Base-by-base conservation (phyloP, 2,797 vertebrate species). In the Gymnodraco acuticeps region DNA sequence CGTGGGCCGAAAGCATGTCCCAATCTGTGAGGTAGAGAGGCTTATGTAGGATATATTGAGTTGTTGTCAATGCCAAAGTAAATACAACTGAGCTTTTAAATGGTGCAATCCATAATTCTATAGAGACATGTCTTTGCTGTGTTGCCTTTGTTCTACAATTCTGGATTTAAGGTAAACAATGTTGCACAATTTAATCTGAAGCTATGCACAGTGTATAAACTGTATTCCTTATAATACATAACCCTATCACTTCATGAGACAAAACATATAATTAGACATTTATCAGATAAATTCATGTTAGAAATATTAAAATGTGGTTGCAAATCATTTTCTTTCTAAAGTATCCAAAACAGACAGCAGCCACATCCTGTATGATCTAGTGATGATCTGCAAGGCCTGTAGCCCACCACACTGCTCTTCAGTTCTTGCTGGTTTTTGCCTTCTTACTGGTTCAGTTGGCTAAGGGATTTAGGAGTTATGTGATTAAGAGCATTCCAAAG, bases 361-460 rank as follows among this genome's bases (percentile, higher is more conserved):
- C 33, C 23, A 15, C 42, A 33, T 50, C 38, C 33, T 38, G 33
- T 55, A 10, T 43, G 38, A 15, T 20, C 10, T 43, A 20, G 4
- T 42, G 17, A 17, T 46, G 62, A 9, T 71, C 27, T 71, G 45
- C 20, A 33, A 54, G 58, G 17, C 48, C 61, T 60, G 45, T 13
- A 27, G 27, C 27, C 27, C 27, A 27, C 45, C 68, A 55, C 71
- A 70, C 17, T 46, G 42, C 15, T 31, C 12, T 33, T 38, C 27
- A 46, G 7, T 15, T 54, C 15, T 46, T 11, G 11, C n/a, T 52
- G 31, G 9, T 27, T 51, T 51, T 16, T 55, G 19, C 20, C 38
- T 55, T 56, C 15, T 55, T 11, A 11, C 13, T 70, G 23, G 27
- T 33, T 38, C 48, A 55, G 15, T 14, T 27, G 27, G 27, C 4